Evolutionary conservation across 2,797 vertebrate genomes (phyloP), one percentile per base, ranked within the genome.

Genomic region (Euthynnus affinis): DNA sequence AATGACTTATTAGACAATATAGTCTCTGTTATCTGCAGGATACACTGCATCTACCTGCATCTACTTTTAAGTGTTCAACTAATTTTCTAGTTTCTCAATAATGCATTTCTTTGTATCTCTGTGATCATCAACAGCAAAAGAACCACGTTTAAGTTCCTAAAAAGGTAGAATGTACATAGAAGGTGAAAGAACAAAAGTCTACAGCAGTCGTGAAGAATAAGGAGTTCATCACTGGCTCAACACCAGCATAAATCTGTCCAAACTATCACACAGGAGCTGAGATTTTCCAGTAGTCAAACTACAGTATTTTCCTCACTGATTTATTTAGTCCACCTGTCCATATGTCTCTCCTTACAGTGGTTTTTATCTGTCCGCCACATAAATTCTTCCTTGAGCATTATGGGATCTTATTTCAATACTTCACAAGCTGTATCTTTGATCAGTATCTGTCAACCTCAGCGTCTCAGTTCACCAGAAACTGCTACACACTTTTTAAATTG

Each of bases 241-340:
- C 66, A 37, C n/a, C 4, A 3, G 3, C 3, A 79, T 74, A 78
- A 81, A 81, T 80, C 76, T 46, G 29, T 62, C 53, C 37, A 17
- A 52, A 42, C 5, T 29, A 27, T n/a, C 4, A 23, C 55, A 69
- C 23, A 52, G 70, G 48, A 63, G 65, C 64, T 73, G 27, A 81
- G 25, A 64, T 13, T 68, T 87, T 82, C 58, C 74, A 17, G 15
- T 59, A 80, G 70, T 65, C 61, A 37, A 58, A 44, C 29, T 3
- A 18, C 44, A 46, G 44, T 18, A 9, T 53, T 87, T 76, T 73
- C 37, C 44, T 53, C 13, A 1, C 59, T 75, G 79, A 86, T 88
- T 84, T 88, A 91, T 80, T 74, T 57, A 2, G 52, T 79, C 88
- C 91, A 93, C 90, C 91, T 93, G 91, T 90, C 85, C 70, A 69